Evolutionary conservation across 2,888 invertebrate species (phyloP), one percentile per base, ranked within the genome.

Genomic region (Campopleginae sp.): DNA sequence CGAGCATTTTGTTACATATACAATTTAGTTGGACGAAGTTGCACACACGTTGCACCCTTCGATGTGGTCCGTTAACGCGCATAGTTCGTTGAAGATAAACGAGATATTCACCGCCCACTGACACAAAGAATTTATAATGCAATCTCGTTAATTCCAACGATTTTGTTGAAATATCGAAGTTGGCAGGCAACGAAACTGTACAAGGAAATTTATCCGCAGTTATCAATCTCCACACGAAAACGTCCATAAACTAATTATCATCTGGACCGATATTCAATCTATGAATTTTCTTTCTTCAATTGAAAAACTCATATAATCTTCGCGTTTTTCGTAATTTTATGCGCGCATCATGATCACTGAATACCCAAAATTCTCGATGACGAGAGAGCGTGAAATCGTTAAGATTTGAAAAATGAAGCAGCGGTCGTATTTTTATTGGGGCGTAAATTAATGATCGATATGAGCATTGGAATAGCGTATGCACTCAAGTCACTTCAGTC

Each of bases 331-430:
- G 83, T 78, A 75, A 70, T 65, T 77, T 74, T 7, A 61, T 80
- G 51, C 76, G 42, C 54, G 71, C 75, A 80, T 79, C 77, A 75
- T 80, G 77, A 80, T 81, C 76, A 72, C 23, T 38, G 17, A 70
- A 58, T 23, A 23, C 14, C 44, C 6, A 27, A 38, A 48, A 58
- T 58, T 17, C 8, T 17, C 19, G 38, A 7, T 51, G 10, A 44
- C 63, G 63, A 14, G 44, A 38, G 58, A 23, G 42, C 63, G 58
- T 42, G 44, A 54, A 63, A 46, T 72, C 58, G 66, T 80, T 61
- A 84, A 82, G 80, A 75, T 85, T 85, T 88, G 87, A 88, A 86
- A 86, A 87, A 88, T 86, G 85, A 87, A 80, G 72, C 77, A 83
- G 80, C 85, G 83, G 82, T 85, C 71, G 38, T 10, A 38, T 38